These are phyloP conservation scores for Neoniphon sammara DNA, from an alignment of 2,797 vertebrate species.

Conservation along the genomic window DNA sequence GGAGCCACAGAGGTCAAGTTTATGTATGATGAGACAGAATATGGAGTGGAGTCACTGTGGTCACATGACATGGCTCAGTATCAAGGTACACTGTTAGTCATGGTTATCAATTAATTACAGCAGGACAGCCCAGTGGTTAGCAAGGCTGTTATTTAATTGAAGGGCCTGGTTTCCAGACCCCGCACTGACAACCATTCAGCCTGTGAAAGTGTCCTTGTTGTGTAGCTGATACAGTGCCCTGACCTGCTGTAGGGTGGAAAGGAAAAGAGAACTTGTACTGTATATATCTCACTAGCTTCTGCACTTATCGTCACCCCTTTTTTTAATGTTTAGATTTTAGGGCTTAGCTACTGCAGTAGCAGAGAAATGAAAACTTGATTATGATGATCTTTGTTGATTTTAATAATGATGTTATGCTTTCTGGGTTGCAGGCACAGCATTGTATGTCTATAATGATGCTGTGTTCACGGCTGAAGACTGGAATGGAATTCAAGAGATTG, in stretches of 20 bases:
- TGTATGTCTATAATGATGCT: constrained; percentile 97
- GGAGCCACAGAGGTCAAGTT: constrained; percentile 97
- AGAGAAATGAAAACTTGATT: not conserved
- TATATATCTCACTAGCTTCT: not conserved
- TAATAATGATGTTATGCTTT: not conserved
- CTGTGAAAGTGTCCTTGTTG: constrained; percentile 9
- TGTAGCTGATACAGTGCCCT: constrained; percentile 20
- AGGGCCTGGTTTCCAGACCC: constrained; percentile 10
- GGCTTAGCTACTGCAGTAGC: not conserved
- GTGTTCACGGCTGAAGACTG: constrained; percentile 95
- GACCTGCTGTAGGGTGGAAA: not conserved
- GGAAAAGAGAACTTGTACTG: not conserved
- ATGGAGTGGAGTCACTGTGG: constrained; percentile 95
- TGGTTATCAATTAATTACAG: constrained; percentile 8
- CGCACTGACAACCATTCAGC: not conserved
- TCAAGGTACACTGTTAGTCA: constrained; percentile 85
- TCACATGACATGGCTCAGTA: constrained; percentile 94
- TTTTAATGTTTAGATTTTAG: not conserved
- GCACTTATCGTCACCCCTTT: not conserved
- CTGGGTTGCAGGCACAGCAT: constrained; percentile 85
- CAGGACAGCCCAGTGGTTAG: not conserved
- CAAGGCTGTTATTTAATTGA: not conserved
- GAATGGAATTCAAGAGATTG: constrained; percentile 99
- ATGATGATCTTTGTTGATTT: constrained; percentile 8
- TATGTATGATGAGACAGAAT: constrained; percentile 95